Evolutionary conservation across 2,113 vertebrate species (phyloP).

Genomic region (Echinops telfairi): DNA sequence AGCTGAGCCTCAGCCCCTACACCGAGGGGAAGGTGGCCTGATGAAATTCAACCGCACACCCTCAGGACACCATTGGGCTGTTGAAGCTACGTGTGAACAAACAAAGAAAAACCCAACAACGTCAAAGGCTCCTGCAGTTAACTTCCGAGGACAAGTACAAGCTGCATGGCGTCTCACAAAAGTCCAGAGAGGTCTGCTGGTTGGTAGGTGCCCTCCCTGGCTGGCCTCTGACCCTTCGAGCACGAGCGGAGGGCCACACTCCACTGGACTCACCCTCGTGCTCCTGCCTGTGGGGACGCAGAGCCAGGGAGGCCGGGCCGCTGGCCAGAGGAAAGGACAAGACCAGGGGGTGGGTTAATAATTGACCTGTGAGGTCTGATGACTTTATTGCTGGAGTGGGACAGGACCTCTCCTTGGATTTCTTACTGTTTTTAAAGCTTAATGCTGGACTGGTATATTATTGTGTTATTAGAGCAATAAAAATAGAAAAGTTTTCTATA

Average conservation of each 20-base stretch:
- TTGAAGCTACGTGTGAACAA: neutral
- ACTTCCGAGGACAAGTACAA: slow-evolving; percentile 32
- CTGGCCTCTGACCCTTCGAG: neutral
- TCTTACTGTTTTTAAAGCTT: neutral
- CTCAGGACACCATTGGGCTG: neutral
- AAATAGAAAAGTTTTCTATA: slow-evolving; percentile 7
- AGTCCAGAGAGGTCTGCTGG: neutral
- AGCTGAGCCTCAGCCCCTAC: neutral
- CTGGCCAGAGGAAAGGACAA: neutral
- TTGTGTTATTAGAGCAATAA: neutral
- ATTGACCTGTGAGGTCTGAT: slow-evolving; percentile 36
- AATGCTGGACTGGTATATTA: neutral
- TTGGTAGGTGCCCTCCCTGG: fast-evolving
- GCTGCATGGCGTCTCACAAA: neutral
- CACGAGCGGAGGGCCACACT: neutral
- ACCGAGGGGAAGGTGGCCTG: neutral
- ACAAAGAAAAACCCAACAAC: too few species aligned
- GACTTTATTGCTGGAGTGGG: slow-evolving; percentile 35
- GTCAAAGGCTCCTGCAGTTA: neutral
- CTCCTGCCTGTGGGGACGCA: neutral
- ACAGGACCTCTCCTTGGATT: neutral
- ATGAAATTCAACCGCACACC: neutral
- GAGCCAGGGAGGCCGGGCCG: neutral
- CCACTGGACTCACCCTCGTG: neutral
- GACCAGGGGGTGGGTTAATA: slow-evolving; percentile 39